Conservation (phyloP, 1,140 invertebrate species). For the Zaprionus davidi region DNA sequence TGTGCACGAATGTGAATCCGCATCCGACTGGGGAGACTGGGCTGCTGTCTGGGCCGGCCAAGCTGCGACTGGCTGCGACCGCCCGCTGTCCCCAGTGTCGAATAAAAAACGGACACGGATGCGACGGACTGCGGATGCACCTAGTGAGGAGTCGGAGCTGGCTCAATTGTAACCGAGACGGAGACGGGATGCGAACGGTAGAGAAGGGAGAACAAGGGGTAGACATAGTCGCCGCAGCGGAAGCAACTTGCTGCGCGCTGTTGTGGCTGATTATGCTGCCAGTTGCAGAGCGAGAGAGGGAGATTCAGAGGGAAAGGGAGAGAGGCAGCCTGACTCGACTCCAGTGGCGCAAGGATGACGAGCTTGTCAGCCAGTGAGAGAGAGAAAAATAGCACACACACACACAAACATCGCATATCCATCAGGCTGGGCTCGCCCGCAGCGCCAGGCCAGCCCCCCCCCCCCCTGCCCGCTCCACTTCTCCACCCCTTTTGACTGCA, state of each 20-base stretch:
- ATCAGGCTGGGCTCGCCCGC: background rate
- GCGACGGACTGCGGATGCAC: constrained; percentile 62
- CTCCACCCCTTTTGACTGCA: constrained; percentile 14
- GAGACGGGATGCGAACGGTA: background rate
- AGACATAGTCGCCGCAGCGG: constrained; percentile 74
- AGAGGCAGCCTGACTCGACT: constrained; percentile 28
- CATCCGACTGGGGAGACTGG: constrained; percentile 28
- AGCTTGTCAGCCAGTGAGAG: constrained; percentile 32
- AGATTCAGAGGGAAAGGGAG: background rate
- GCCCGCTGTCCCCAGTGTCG: constrained; percentile 46
- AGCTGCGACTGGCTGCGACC: constrained; percentile 40
- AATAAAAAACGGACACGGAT: constrained; percentile 50
- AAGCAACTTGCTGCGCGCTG: constrained; percentile 81
- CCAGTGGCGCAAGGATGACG: constrained; percentile 30
- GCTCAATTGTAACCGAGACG: constrained; percentile 26
- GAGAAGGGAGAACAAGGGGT: background rate
- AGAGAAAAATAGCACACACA: background rate
- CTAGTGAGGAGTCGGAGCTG: constrained; percentile 47
- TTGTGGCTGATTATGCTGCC: constrained; percentile 84
- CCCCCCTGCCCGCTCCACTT: background rate
- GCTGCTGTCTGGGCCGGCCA: constrained; percentile 8
- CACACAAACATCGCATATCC: background rate
- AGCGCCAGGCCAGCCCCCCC: background rate
- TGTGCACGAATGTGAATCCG: constrained; percentile 33
- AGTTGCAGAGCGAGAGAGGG: constrained; percentile 51